Evolutionary conservation across 2,888 invertebrate species (phyloP), one percentile per base, ranked within the genome.

Genomic region (Perithous albicinctus): DNA sequence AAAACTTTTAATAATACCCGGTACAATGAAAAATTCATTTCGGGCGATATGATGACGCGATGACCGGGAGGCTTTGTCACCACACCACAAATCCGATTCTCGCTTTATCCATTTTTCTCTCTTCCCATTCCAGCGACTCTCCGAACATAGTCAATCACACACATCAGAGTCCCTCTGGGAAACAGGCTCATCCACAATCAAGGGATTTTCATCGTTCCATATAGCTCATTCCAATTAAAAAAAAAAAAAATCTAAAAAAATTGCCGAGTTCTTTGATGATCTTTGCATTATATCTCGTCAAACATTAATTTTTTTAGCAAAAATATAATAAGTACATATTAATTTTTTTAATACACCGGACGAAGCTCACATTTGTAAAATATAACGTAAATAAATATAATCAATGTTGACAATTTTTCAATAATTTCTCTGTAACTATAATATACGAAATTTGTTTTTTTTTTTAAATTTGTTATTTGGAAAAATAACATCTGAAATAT

Each of bases 81-180:
- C 59, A 10, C 69, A 54, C 69, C 69, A 23, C 69, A 69, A 51
- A 69, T 54, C 54, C 66, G 69, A 32, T 54, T 69, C 69, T 64
- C 69, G 38, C 64, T 64, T 51, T 74, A 64, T 74, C 32, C 54
- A 51, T 38, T 74, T 51, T 73, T 73, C 61, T 51, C 35, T 51
- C 23, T 20, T 10, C 46, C 61, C 61, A 51, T 48, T 51, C 61
- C 48, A 35, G 38, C 23, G 10, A 15, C 26, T 54, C 23, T 23
- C n/a, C n/a, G n/a, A 29, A 51, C 23, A 69, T 54, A 69, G 69
- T 69, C 38, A 69, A 69, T 69, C 69, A 54, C 54, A 69, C 38
- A 38, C 43, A n/a, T 7, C 69, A 20, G 8, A 35, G 2, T 23
- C 38, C 35, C 38, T n/a, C 15, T 38, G 69, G 51, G 32, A 15